These are phyloP conservation scores for Strongylocentrotus purpuratus DNA, from an alignment of 35 echinoderm and acorn worm species.

Conservation along the genomic window DNA sequence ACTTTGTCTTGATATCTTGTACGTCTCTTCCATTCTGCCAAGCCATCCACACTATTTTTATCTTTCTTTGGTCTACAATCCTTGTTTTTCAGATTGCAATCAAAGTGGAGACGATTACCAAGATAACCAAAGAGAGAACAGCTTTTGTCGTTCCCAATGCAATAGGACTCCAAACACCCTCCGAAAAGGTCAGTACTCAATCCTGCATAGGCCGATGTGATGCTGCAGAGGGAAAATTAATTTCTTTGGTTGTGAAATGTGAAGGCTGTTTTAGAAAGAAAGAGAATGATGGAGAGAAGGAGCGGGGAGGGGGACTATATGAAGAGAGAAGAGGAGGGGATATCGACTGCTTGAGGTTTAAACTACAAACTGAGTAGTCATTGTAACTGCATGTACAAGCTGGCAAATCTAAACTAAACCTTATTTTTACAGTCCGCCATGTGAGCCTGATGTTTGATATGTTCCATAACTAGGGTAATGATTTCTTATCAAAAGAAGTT, in stretches of 20 bases:
- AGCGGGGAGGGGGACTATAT: not conserved
- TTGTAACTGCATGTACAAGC: no score
- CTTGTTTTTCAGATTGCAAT: conserved; percentile 54
- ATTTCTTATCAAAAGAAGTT: no score
- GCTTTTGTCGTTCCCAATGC: conserved; percentile 85
- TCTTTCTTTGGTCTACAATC: not conserved
- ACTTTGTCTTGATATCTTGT: no score
- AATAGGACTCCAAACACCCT: conserved; percentile 68
- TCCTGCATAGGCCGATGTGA: not conserved
- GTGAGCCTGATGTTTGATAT: no score
- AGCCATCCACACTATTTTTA: not conserved
- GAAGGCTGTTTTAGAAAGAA: not conserved
- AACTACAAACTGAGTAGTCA: no score
- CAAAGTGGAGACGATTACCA: conserved; percentile 58
- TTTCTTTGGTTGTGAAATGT: not conserved
- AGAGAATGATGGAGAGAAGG: not conserved
- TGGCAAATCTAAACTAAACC: no score
- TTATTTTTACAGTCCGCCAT: no score
- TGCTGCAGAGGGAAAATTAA: not conserved
- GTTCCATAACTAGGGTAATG: no score
- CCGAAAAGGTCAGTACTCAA: conserved; percentile 62
- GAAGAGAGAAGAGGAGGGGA: not conserved
- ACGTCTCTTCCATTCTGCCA: no score
- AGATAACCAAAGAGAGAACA: conserved; percentile 75
- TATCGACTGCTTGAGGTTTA: not conserved